Conservation (phyloP, 1,140 invertebrate species). For the Campoletis sonorensis region DNA sequence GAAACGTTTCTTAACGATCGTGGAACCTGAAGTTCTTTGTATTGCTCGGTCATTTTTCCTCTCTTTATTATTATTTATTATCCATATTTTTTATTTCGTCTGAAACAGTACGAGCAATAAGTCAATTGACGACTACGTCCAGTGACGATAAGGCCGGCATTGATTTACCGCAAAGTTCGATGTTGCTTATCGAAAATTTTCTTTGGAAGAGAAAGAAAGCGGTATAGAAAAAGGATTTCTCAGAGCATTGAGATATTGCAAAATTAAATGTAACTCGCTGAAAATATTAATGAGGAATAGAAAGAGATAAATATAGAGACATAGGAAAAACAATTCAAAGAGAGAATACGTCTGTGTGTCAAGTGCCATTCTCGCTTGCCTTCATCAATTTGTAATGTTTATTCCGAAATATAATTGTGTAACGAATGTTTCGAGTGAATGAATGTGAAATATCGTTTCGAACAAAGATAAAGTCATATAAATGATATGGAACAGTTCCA, state of each 20-base stretch:
- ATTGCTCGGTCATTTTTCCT: background rate
- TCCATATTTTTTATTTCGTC: background rate
- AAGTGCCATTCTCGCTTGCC: constrained; percentile 6
- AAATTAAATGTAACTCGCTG: background rate
- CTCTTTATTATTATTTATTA: constrained; percentile 5
- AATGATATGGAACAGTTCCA: background rate
- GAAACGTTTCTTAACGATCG: too few species aligned
- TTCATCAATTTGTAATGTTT: background rate
- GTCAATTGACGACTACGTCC: constrained; percentile 1
- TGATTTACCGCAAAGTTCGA: background rate
- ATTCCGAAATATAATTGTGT: background rate
- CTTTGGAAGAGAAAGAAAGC: too few species aligned
- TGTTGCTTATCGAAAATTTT: too few species aligned
- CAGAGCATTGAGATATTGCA: too few species aligned
- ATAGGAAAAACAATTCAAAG: background rate
- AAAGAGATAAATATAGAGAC: background rate
- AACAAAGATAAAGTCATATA: background rate
- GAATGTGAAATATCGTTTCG: background rate
- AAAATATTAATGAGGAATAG: background rate
- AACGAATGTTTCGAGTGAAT: background rate
- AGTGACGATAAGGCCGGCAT: background rate
- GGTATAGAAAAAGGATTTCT: too few species aligned
- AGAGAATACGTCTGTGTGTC: background rate
- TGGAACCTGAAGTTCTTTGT: too few species aligned
- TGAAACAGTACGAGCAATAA: background rate